Percentiles rank a stretch among this genome's conserved stretches.
These are phyloP conservation scores for Lycocorax pyrrhopterus DNA, from an alignment of 2,113 vertebrate species.

Conservation along the genomic window DNA sequence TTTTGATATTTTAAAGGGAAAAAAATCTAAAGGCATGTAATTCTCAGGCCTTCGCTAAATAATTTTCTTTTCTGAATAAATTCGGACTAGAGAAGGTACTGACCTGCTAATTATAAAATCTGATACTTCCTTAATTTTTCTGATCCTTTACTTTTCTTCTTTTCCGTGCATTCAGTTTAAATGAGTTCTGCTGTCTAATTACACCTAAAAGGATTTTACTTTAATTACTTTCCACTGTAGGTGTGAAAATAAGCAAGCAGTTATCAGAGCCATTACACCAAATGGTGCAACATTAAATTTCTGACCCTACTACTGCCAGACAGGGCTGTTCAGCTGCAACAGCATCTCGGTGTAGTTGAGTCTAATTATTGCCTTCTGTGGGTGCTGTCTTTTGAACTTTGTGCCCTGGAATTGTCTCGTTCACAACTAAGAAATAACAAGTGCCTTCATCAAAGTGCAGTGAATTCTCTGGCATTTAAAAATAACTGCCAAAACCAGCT, in stretches of 20 bases:
- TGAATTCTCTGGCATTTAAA: constrained; percentile 20
- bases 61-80: not conserved
- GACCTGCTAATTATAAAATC: not conserved
- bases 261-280: not conserved
- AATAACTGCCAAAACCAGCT: not conserved
- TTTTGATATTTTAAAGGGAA: not conserved
- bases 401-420: not conserved
- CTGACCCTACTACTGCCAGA: not conserved
- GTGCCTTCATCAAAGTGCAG: not conserved
- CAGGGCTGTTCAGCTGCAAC: not conserved
- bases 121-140: not conserved
- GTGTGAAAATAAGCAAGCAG: constrained; percentile 26
- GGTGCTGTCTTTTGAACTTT: not conserved
- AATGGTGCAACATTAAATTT: not conserved
- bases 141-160: not conserved
- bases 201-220: not conserved
- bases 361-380: constrained; percentile 10
- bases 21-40: not conserved
- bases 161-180: not conserved
- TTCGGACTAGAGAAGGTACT: not conserved
- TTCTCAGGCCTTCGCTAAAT: not conserved
- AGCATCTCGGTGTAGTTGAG: not conserved
- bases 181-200: not conserved
- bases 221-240: constrained; percentile 49
- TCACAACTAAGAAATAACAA: constrained; percentile 22